phyloP scores from a whole-genome alignment of 1,140 invertebrate species.

The Plodia interpunctella region DNA sequence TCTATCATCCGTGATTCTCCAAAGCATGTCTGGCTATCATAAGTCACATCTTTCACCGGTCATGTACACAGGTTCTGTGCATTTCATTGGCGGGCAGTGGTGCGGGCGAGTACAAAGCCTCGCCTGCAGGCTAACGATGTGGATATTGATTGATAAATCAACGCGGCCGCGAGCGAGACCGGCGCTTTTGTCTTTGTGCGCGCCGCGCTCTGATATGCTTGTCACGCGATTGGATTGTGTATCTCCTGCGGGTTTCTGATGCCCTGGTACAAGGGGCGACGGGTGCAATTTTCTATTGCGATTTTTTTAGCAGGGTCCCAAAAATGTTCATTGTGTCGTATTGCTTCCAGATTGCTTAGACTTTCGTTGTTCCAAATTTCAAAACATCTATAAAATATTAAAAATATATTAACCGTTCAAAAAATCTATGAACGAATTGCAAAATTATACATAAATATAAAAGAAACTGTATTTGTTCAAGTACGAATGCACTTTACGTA shows the following conservation, averaged over 20 bases:
- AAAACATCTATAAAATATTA: too few species aligned
- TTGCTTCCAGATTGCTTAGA: too few species aligned
- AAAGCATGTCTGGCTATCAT: not conserved
- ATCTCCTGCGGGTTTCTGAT: not conserved
- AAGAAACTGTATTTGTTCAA: not conserved
- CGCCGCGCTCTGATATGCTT: constrained; percentile 15
- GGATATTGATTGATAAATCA: constrained; percentile 58
- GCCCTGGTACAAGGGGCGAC: not conserved
- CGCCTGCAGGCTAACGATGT: constrained; percentile 36
- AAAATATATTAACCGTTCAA: too few species aligned
- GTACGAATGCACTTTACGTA: not conserved
- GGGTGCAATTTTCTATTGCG: too few species aligned
- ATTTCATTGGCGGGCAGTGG: not conserved
- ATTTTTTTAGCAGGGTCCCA: too few species aligned
- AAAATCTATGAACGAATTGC: too few species aligned
- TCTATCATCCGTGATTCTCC: not conserved
- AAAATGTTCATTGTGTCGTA: too few species aligned
- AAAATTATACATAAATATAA: not conserved
- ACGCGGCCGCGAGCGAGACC: constrained; percentile 19
- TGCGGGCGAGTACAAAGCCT: constrained; percentile 17
- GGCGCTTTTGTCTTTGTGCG: constrained; percentile 34
- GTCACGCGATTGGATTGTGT: not conserved
- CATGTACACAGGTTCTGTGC: not conserved
- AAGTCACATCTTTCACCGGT: not conserved
- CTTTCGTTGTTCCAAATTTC: too few species aligned